Conservation (phyloP, 2,113 vertebrate species). For the Actenoides hombroni region DNA sequence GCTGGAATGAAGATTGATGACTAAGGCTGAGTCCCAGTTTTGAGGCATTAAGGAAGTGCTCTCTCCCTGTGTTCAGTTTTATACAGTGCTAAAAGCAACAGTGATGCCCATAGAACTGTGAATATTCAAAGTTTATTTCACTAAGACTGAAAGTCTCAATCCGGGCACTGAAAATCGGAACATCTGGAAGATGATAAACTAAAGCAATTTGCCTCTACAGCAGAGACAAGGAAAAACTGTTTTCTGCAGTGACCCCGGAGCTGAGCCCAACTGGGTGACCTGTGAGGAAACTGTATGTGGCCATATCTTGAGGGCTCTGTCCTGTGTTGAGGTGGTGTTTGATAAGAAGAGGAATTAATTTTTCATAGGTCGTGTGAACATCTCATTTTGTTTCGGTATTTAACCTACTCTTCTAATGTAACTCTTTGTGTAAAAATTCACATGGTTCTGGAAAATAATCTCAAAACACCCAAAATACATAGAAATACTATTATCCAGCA, state of each 20-base stretch:
- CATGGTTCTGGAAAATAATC: neutral
- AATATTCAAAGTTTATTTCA: neutral
- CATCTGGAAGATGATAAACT: neutral
- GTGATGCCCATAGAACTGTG: neutral
- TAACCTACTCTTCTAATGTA: neutral
- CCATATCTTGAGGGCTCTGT: neutral
- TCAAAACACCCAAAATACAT: too few relatives aligned
- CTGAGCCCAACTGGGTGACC: neutral
- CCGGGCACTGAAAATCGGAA: neutral
- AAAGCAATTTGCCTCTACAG: neutral
- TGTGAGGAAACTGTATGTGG: neutral
- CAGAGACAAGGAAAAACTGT: neutral
- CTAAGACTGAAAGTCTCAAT: neutral
- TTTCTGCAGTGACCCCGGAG: neutral
- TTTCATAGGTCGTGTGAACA: neutral
- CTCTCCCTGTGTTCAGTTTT: neutral
- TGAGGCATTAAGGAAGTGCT: neutral
- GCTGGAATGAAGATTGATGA: neutral
- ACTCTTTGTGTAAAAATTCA: neutral
- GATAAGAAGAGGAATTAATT: neutral
- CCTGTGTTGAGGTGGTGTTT: neutral
- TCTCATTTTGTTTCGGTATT: neutral
- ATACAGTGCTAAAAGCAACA: neutral
- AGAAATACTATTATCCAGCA: neutral
- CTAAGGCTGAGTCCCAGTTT: neutral